Base-by-base conservation (phyloP, 2,113 vertebrate species). In the Malurus melanocephalus region DNA sequence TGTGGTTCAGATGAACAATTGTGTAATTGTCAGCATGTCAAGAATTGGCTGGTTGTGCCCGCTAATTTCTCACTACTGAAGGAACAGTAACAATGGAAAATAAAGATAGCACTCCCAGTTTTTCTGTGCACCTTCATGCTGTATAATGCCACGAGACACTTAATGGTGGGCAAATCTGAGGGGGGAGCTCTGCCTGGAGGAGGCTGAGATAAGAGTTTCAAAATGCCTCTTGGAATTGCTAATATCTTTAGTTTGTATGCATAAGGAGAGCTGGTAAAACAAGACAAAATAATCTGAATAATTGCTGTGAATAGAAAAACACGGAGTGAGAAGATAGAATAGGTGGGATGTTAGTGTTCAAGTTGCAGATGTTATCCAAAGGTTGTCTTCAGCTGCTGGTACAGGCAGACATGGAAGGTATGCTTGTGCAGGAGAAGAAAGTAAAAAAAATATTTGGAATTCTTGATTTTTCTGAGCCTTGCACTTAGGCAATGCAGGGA, bases 251-350 rank as follows among this genome's bases (percentile, higher is more conserved):
- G 13, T 71, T 94, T 88, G 53, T 52, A 53, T 75, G 78, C 57
- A 46, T 22, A 57, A 42, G 13, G 42, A 55, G 27, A 62, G 55
- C 23, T 81, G 46, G 53, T 84, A 79, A 93, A 86, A 79, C 65
- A 69, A 77, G 80, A 56, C 65, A 45, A 64, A 91, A 73, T 82
- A 40, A 89, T 89, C 76, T 75, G 69, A 91, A 62, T 93, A 91
- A 90, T 75, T 88, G 66, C 62, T 60, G n/a, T 64, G 73, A 78
- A 75, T 30, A 83, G 90, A 45, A 80, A 21, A 88, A 82, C 72
- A 61, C 17, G 62, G 15, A n/a, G 45, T 7, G n/a, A 76, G 60
- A 49, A 71, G 57, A 60, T 71, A 35, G 11, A 71, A 88, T 64
- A 74, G 65, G 48, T 49, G 65, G 27, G 35, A 60, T 10, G 30